phyloP scores from a whole-genome alignment of 2,797 vertebrate genomes.

The Poeciliopsis presidionis region DNA sequence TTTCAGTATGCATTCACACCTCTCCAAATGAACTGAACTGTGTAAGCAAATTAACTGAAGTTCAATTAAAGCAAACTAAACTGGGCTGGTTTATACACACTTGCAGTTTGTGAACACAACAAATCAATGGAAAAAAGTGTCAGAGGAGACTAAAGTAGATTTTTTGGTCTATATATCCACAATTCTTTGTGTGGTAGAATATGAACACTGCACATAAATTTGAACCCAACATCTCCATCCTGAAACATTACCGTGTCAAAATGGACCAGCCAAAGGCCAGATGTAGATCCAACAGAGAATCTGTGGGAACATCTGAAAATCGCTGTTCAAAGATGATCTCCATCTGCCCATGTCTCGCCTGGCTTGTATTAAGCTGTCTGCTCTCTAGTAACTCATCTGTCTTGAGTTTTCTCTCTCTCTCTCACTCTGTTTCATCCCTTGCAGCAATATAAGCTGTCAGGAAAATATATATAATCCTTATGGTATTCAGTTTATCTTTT shows the following conservation, averaged over 20 bases:
- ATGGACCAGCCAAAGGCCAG: neutral
- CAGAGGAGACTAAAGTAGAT: neutral
- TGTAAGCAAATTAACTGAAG: too few relatives aligned
- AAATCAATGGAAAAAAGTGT: neutral
- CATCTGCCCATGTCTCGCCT: neutral
- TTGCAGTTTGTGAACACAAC: neutral
- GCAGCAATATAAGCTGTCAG: conserved; percentile 43
- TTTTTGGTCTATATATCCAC: neutral
- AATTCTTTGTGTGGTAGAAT: neutral
- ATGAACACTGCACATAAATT: neutral
- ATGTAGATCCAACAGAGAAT: neutral
- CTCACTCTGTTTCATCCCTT: conserved; percentile 22
- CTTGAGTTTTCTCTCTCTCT: conserved; percentile 19
- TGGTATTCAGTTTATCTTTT: conserved; percentile 53
- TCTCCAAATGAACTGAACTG: too few relatives aligned
- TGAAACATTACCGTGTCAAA: neutral
- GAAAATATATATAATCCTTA: conserved; percentile 53
- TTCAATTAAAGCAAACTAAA: too few relatives aligned
- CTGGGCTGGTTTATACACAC: too few relatives aligned
- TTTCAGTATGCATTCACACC: too few relatives aligned
- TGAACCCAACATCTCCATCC: neutral
- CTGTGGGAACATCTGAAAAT: neutral
- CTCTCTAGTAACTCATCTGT: conserved; percentile 17
- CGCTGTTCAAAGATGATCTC: neutral
- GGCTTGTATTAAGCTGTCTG: conserved; percentile 29